Base-by-base conservation (phyloP, 2,888 invertebrate genomes). In the Tachina grossa region DNA sequence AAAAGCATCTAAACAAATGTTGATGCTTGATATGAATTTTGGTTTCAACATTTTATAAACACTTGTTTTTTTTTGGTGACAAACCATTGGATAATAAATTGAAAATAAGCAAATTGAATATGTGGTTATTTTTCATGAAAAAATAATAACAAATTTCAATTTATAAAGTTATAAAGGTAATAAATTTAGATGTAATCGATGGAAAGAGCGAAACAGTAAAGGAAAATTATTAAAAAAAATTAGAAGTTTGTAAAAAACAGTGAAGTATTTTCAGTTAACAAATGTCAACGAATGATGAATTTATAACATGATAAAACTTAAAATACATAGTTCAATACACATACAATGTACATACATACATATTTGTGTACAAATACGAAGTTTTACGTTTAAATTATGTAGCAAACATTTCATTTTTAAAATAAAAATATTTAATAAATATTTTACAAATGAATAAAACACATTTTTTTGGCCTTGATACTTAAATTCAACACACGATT, bases 31-130 rank as follows among this genome's bases (percentile, higher is more conserved):
- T 39, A 45, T 39, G 11, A 63, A 63, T 63, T 75, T 63, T 72
- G 47, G 49, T 72, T 59, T 22, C 11, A 49, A 57, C 16, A 45
- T 53, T 16, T 61, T 53, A 3, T 9, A n/a, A 13, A 31, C 1
- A 59, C 13, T 0, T n/a, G n/a, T n/a, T n/a, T 61, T 19, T 41
- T 49, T 68, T 49, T 47, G 39, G 66, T 77, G 66, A 77, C 47
- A 57, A 66, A 57, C 68, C 43, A 47, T 22, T 68, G 77, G 68
- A 39, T 47, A 65, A 47, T 59, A 77, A 77, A 69, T 77, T 77
- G 49, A 59, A 68, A 68, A 69, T 59, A 77, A 68, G 59, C 77
- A 77, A 69, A 61, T 68, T 47, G 16, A 59, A 16, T 59, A 13
- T 49, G 41, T 10, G 66, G 66, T 57, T 59, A 51, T 68, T 59